phyloP scores from a whole-genome alignment of 2,113 vertebrate genomes.

The Sebastes fasciatus region DNA sequence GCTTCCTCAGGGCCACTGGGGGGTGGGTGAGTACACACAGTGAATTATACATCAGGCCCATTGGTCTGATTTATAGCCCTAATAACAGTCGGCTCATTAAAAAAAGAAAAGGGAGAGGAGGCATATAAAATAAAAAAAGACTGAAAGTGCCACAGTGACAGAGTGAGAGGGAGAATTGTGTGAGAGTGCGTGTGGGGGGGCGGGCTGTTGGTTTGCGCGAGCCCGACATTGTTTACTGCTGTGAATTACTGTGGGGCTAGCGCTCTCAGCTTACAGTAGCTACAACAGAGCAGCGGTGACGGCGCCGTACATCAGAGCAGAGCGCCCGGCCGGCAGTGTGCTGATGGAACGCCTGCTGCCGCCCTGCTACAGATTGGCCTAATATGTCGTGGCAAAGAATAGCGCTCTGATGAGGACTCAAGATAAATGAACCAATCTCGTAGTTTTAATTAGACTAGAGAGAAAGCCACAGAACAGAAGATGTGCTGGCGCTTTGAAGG shows the following conservation, averaged over 20 bases:
- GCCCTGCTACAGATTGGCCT: slow-evolving; percentile 89
- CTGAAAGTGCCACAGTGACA: slow-evolving; percentile 77
- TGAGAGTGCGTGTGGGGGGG: slow-evolving; percentile 71
- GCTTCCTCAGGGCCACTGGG: slow-evolving; percentile 95
- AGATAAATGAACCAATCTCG: slow-evolving; percentile 87
- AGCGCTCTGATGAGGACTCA: slow-evolving; percentile 91
- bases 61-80: slow-evolving; percentile 99
- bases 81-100: slow-evolving; percentile 99
- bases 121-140: slow-evolving; percentile 82
- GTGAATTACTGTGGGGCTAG: slow-evolving; percentile 91
- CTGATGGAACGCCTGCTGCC: slow-evolving; percentile 69
- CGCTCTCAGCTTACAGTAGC: slow-evolving; percentile 90
- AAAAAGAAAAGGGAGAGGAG: slow-evolving; percentile 87
- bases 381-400: slow-evolving; percentile 90
- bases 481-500: slow-evolving; percentile 27
- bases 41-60: slow-evolving; percentile 99
- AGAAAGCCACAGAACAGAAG: slow-evolving; percentile 38
- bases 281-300: slow-evolving; percentile 92
- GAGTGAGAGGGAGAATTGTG: slow-evolving; percentile 71
- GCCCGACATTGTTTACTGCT: slow-evolving; percentile 95
- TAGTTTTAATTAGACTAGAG: slow-evolving; percentile 87
- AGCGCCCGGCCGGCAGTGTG: slow-evolving; percentile 84
- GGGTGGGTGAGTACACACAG: slow-evolving; percentile 97
- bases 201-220: slow-evolving; percentile 75
- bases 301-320: slow-evolving; percentile 92